Percentiles rank a stretch among this genome's conserved stretches.
These are phyloP conservation scores for Cephonodes hylas DNA, from an alignment of 2,888 invertebrate genomes.

Conservation along the genomic window DNA sequence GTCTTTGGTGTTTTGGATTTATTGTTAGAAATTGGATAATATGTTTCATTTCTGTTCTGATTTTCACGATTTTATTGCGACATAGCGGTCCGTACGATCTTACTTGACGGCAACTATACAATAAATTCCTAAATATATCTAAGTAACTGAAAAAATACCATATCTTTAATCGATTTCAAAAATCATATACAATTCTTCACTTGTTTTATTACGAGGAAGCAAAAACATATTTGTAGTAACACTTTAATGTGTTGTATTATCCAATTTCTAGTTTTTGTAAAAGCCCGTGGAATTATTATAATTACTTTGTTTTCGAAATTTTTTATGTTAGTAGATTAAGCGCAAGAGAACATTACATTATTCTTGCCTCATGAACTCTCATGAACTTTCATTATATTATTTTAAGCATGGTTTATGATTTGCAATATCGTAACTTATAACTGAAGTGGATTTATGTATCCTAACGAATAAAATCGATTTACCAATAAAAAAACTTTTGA, in stretches of 20 bases:
- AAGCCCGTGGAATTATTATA: not conserved
- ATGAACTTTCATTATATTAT: not conserved
- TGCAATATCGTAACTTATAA: not conserved
- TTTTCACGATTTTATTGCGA: not conserved
- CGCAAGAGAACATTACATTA: not conserved
- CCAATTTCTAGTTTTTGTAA: not conserved
- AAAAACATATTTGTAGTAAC: too few relatives aligned
- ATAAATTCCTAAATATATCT: too few relatives aligned
- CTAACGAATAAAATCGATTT: not conserved
- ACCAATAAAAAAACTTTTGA: not conserved
- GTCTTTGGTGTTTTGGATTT: constrained; percentile 32
- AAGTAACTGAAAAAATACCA: too few relatives aligned
- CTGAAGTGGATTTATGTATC: not conserved
- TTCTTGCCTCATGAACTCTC: constrained; percentile 9
- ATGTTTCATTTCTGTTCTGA: constrained; percentile 7
- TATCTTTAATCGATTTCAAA: too few relatives aligned
- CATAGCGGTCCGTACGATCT: too few relatives aligned
- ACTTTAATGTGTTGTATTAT: not conserved
- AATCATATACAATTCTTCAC: too few relatives aligned
- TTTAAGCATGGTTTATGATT: not conserved
- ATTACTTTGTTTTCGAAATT: not conserved
- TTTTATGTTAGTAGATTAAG: not conserved
- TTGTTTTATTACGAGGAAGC: too few relatives aligned
- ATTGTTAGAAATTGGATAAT: constrained; percentile 20
- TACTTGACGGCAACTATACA: too few relatives aligned